Evolutionary conservation across 2,113 vertebrate species (phyloP), one percentile per base, ranked within the genome.

Genomic region (Empidonax alnorum): DNA sequence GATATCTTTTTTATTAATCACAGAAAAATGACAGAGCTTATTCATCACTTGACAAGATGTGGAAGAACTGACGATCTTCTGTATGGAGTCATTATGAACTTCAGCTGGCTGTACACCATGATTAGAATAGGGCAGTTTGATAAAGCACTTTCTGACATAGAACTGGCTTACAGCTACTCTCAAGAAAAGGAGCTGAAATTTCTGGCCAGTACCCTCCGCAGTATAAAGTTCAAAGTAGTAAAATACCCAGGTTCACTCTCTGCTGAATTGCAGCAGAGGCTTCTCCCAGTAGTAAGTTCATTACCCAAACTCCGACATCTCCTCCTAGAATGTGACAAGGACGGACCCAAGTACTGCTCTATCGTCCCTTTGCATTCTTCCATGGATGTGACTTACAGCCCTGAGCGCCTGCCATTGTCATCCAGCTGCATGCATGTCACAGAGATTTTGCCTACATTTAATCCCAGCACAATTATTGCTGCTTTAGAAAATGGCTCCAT

Each of bases 61-160:
- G 99, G 99, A 13, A 99, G 98, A 86, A 99, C 98, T 1, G 99
- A 99, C 58, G 99, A 99, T 96, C 98, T 99, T 72, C 98, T 99
- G 88, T 99, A 98, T 0, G 99, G 99, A 25, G 99, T 99, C 94
- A 99, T 99, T 87, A 99, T 99, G 99, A 99, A 99, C 96, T 99
- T 99, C 97, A 99, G 99, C 94, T 99, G 99, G 99, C 98, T 99
- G 5, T 99, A 99, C 84, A 99, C 99, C 73, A 99, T 99, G 99
- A 99, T 99, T 96, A 99, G 99, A 97, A 99, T 99, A 49, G 99
- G 99, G 80, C 99, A 99, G 91, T 99, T 99, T 90, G 99, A 99
- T 78, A 99, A 99, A 97, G 99, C 98, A 61, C 97, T 99, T 74
- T 95, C 98, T 7, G 99, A 99, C 94, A 99, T 99, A 67, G 99